These are phyloP conservation scores for Platorchestia sp. DNA, from an alignment of 1,140 invertebrate genomes.

Conservation along the genomic window DNA sequence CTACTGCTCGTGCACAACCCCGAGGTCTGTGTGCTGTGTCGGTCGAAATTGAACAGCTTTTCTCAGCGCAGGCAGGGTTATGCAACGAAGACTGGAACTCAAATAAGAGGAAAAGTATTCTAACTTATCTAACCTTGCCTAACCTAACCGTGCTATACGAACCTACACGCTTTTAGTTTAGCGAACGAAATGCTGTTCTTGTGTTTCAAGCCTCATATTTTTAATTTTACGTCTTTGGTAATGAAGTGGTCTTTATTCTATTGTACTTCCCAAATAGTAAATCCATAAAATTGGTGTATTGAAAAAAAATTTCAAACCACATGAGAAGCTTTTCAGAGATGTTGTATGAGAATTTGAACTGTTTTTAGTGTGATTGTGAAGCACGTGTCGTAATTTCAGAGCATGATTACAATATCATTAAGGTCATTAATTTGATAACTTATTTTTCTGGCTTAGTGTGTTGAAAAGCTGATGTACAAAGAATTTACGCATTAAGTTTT, in stretches of 20 bases:
- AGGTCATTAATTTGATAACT: background rate
- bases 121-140: background rate
- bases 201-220: too few species aligned
- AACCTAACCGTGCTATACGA: background rate
- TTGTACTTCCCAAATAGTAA: background rate
- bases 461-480: background rate
- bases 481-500: background rate
- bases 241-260: background rate
- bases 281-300: background rate
- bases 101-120: background rate
- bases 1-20: too few species aligned
- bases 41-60: background rate
- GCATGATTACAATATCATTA: background rate
- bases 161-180: background rate
- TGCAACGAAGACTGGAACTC: background rate
- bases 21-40: background rate
- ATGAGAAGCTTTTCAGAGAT: background rate
- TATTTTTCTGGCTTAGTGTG: background rate
- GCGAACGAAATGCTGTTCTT: background rate
- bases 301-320: background rate
- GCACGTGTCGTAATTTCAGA: background rate
- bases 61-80: too few species aligned
- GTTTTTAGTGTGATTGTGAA: background rate
- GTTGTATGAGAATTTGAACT: background rate
- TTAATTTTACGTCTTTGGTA: background rate